These are phyloP conservation scores for Ladona fulva DNA, from an alignment of 1,140 invertebrate genomes.

Conservation along the genomic window DNA sequence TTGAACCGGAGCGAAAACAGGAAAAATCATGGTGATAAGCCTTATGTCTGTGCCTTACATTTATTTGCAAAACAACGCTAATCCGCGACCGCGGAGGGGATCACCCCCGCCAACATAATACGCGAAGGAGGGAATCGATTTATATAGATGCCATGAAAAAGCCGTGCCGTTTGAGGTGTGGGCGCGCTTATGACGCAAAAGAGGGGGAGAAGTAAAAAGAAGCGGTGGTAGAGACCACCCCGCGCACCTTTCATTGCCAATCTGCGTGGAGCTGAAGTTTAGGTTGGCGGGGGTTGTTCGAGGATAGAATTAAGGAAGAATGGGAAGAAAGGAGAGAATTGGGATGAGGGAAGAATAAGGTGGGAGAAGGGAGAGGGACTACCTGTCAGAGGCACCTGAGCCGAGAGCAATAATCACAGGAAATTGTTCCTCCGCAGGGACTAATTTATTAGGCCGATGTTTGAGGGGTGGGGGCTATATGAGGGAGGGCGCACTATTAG, in stretches of 20 bases:
- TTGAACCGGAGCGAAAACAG: too few relatives aligned
- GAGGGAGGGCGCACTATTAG: not conserved
- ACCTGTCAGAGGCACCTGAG: constrained; percentile 22
- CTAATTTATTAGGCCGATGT: constrained; percentile 23
- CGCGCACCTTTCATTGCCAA: too few relatives aligned
- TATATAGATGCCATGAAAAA: not conserved
- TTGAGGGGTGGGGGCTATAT: constrained; percentile 16
- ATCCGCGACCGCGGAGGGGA: too few relatives aligned
- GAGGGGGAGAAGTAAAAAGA: not conserved
- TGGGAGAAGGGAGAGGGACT: constrained; percentile 16
- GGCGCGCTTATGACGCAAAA: not conserved
- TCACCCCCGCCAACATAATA: too few relatives aligned
- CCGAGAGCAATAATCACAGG: constrained; percentile 23
- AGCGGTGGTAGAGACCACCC: not conserved
- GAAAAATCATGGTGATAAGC: too few relatives aligned
- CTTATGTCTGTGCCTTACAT: too few relatives aligned
- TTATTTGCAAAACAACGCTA: too few relatives aligned
- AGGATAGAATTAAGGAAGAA: not conserved
- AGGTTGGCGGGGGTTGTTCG: too few relatives aligned
- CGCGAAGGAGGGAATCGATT: not conserved
- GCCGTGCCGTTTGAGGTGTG: not conserved
- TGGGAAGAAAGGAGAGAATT: not conserved
- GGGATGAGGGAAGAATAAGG: not conserved
- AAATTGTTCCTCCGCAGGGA: constrained; percentile 21
- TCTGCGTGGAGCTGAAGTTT: too few relatives aligned